phyloP scores from a whole-genome alignment of 2,113 vertebrate genomes.

The Bubalus kerabau region DNA sequence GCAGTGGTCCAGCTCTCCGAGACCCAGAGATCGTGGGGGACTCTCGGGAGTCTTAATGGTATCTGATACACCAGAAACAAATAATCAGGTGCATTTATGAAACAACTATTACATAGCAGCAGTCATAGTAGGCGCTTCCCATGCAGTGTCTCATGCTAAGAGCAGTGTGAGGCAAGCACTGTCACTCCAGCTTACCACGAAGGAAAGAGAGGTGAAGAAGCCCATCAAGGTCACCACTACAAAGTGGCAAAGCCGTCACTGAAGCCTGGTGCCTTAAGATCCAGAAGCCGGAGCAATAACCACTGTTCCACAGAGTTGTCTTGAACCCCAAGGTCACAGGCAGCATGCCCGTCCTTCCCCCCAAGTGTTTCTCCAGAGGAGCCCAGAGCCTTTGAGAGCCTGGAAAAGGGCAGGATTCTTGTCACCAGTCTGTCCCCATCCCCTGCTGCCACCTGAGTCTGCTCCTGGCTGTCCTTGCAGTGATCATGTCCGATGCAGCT shows the following conservation, averaged over 20 bases:
- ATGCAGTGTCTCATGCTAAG: neutral
- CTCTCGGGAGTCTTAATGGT: neutral
- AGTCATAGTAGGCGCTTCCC: neutral
- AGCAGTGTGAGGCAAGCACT: neutral
- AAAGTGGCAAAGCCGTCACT: neutral
- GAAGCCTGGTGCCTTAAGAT: neutral
- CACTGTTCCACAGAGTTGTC: neutral
- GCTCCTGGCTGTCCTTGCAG: conserved; percentile 45
- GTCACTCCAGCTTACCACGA: neutral
- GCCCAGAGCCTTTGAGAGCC: neutral
- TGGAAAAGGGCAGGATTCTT: neutral
- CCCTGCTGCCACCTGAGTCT: neutral
- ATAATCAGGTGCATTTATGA: neutral
- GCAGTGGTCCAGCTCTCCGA: neutral
- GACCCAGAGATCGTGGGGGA: neutral
- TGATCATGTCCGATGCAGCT: conserved; percentile 82
- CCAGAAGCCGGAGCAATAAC: neutral
- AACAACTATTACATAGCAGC: neutral
- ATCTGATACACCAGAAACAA: neutral
- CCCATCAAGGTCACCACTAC: neutral
- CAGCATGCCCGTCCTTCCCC: neutral
- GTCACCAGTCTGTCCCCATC: neutral
- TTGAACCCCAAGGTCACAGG: neutral
- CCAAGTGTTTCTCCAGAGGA: neutral
- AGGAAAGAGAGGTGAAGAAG: neutral